Evolutionary conservation across 1,140 invertebrate genomes (phyloP), one percentile per base, ranked within the genome.

Genomic region (Ceratosolen fusciceps): DNA sequence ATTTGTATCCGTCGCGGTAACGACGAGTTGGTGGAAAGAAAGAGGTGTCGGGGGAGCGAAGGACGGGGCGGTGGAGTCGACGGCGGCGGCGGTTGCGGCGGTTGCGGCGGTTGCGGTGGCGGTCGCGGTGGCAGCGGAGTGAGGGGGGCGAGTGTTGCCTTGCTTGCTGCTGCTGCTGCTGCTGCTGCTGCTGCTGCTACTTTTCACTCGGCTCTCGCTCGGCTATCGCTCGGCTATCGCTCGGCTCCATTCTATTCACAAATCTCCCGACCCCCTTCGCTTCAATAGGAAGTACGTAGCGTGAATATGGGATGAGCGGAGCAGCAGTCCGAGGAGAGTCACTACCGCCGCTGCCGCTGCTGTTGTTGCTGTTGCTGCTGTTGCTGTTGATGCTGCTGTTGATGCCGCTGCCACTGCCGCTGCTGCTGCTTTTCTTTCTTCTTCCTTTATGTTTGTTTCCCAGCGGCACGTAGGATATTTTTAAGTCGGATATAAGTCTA

Each of bases 401-500:
- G n/a, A n/a, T n/a, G n/a, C n/a, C n/a, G n/a, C n/a, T n/a, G n/a
- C n/a, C n/a, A n/a, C n/a, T n/a, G n/a, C n/a, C n/a, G n/a, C n/a
- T n/a, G n/a, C n/a, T n/a, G n/a, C n/a, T n/a, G n/a, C n/a, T n/a
- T n/a, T n/a, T n/a, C n/a, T n/a, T n/a, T n/a, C n/a, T 65, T 70
- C 74, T 77, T 70, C 34, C 65, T 70, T 70, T 77, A 19, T 43
- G 29, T 70, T 37, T 77, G 16, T 43, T 70, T 77, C 47, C 43
- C 0, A 37, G 31, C 26, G 49, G 65, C 75, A 70, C 75, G 75
- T 77, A 77, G 24, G 56, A 77, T 58, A 77, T 70, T 77, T 77
- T 72, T 72, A 43, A 71, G 29, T 49, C 76, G 76, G 76, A 72
- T 72, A 77, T 75, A 60, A 77, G 76, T 49, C 76, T 58, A 77